Base-by-base conservation (phyloP, 1,140 invertebrate species). In the Penaeus vannamei region DNA sequence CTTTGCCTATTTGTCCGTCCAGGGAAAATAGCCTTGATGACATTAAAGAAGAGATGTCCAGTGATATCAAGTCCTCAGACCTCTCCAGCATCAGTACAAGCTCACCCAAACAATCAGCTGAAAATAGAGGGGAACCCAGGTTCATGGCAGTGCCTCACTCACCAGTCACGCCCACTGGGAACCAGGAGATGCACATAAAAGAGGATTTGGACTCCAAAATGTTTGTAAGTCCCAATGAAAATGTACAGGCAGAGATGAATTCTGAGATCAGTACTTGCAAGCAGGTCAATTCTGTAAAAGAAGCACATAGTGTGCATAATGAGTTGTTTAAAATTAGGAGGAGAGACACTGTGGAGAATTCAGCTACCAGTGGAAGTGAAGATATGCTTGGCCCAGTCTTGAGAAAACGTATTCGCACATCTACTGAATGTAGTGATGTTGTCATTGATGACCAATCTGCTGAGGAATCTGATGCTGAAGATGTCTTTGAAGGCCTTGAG, bases 1-100 rank as follows among this genome's bases (percentile, higher is more conserved):
- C 83, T 20, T 60, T 89, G 22, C 46, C 83, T 32, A 23, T 83
- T 17, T 84, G 46, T 62, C 77, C 26, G 2, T 85, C 84, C n/a
- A 82, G 84, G 72, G 88, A 90, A 29, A 90, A 69, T 62, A 90
- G 88, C 62, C 66, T 90, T 53, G 88, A 90, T n/a, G 87, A 89
- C 29, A 89, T 89, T 36, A 89, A 89, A 69, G 87, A 89, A 66
- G 87, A 89, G 62, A 14, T 79, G 20, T 66, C 77, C 60, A 59
- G 69, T 64, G 88, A 85, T 4, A 32, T 86, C 29, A 62, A 79
- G 61, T 42, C 69, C 10, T 89, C 72, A 84, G 72, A 85, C 53
- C 20, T 72, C 14, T 84, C 69, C 17, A 84, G 83, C 79, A 64
- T 89, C 5, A 80, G 83, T 59, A 84, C 87, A n/a, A 89, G 87